Percentiles rank a stretch among this genome's conserved stretches.
phyloP scores from a whole-genome alignment of 2,888 invertebrate species.

The Orthonychiurus folsomi region DNA sequence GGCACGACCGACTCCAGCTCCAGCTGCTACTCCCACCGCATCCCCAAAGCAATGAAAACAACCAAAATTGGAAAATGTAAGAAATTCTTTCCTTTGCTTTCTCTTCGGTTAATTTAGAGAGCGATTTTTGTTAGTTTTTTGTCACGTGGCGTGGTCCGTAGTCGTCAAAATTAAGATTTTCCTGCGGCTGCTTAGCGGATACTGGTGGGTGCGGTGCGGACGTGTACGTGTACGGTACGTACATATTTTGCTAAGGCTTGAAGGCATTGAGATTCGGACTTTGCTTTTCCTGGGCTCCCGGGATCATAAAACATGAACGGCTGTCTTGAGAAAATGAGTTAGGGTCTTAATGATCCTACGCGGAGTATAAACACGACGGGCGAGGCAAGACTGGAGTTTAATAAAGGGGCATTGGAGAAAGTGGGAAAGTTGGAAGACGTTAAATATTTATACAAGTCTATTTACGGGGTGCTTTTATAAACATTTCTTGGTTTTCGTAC shows the following conservation, averaged over 20 bases:
- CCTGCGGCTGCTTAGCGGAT: too few species aligned
- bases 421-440: background rate
- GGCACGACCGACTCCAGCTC: background rate
- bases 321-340: background rate
- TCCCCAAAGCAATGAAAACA: background rate
- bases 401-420: background rate
- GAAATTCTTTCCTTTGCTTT: too few species aligned
- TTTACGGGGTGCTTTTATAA: background rate
- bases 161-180: too few species aligned
- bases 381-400: background rate
- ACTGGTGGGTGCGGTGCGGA: too few species aligned
- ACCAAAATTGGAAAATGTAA: background rate
- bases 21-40: background rate
- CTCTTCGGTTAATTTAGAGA: too few species aligned
- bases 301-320: too few species aligned
- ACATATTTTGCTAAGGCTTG: too few species aligned
- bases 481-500: background rate
- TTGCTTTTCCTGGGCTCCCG: too few species aligned
- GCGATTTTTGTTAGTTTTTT: too few species aligned
- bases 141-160: too few species aligned
- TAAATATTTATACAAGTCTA: slow-evolving; percentile 1
- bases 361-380: background rate
- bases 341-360: background rate
- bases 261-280: too few species aligned
- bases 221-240: too few species aligned